A percentile compares a stretch with the other conserved stretches of the same genome.
These are phyloP conservation scores for Aselliscus stoliczkanus DNA, from an alignment of 2,797 vertebrate species.

Conservation along the genomic window DNA sequence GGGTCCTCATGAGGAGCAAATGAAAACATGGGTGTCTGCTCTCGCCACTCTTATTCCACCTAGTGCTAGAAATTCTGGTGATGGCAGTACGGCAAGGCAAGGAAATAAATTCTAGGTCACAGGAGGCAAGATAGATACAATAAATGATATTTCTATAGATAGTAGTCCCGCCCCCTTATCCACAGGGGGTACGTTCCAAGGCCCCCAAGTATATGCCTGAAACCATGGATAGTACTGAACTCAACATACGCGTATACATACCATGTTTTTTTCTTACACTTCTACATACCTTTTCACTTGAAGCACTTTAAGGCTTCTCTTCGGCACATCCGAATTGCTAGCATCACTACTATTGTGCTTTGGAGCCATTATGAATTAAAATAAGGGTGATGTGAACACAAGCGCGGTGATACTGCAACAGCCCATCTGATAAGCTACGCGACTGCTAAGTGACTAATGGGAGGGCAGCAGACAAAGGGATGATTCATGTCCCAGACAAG, in stretches of 20 bases:
- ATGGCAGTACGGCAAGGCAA: neutral
- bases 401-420: neutral
- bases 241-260: too few relatives aligned
- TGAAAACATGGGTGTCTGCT: neutral
- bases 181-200: neutral
- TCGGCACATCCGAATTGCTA: neutral
- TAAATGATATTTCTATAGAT: neutral
- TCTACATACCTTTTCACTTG: neutral
- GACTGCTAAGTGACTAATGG: neutral
- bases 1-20: neutral
- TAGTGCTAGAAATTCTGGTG: neutral
- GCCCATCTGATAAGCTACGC: too few relatives aligned
- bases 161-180: neutral
- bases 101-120: neutral
- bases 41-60: fast-evolving
- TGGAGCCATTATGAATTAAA: neutral
- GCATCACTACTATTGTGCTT: neutral
- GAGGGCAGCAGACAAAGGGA: neutral
- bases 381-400: neutral
- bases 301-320: neutral
- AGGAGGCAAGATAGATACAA: neutral
- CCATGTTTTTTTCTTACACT: neutral
- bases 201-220: neutral
- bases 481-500: neutral
- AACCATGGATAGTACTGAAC: neutral